Evolutionary conservation across 2,113 vertebrate species (phyloP), one percentile per base, ranked within the genome.

Genomic region (Cygnus buccinator): DNA sequence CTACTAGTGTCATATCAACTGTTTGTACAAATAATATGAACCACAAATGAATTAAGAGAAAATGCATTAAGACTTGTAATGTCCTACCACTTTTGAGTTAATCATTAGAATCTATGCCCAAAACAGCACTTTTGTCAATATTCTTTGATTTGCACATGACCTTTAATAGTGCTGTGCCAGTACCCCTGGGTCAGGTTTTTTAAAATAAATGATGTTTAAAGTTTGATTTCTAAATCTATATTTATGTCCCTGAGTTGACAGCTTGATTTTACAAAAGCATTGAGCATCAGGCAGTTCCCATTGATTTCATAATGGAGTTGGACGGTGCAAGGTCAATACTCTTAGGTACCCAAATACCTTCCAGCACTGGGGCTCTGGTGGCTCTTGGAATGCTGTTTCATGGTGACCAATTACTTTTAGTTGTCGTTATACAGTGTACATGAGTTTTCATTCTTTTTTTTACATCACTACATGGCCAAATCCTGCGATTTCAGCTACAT

Each of bases 201-300:
- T 6, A 33, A 54, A 72, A 66, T 89, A 79, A 6, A 2, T 11
- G 1, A 1, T 58, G 14, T 43, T 10, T 44, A 21, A 73, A 48
- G 1, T 82, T 70, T 85, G 54, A 85, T 84, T 83, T 94, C 21
- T 76, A 73, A 94, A 95, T 91, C 72, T 77, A 58, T 89, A 73
- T 84, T 87, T 87, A 79, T 29, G 41, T 48, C 16, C 19, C 23
- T 54, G 46, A 87, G 87, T 58, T 82, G 84, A 79, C 54, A 70
- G 43, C 4, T 84, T 68, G 39, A 78, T 81, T 90, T 94, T 82
- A 75, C 58, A 76, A 84, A 87, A 93, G 12, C 28, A 16, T 79
- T 43, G 33, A 76, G 4, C 20, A 55, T 76, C 71, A 73, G 48
- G 31, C 9, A n/a, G 13, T 83, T 93, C 9, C 26, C 29, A 70